Evolutionary conservation across 2,113 vertebrate genomes (phyloP), one percentile per base, ranked within the genome.

Genomic region (Nanorana parkeri): DNA sequence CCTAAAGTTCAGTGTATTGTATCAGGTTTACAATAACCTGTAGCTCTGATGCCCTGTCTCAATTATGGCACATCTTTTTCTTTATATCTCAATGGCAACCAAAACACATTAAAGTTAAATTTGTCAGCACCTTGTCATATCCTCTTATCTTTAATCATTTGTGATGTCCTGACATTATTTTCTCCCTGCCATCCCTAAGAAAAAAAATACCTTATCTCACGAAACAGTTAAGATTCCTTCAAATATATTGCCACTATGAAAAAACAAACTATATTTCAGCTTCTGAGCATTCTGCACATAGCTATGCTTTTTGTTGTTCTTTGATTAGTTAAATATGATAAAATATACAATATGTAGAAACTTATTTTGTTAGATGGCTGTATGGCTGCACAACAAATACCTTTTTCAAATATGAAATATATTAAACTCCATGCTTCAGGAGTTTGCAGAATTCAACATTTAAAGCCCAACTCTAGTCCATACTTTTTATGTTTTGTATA

Each of bases 61-160:
- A 56, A 21, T 78, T 78, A 68, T 52, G 19, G 26, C 55, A 60
- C 51, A 78, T 52, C 64, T 21, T n/a, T 67, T 21, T 68, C 51
- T 24, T 47, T 56, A 32, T 55, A 55, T 55, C 41, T 54, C 63
- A 68, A 54, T 58, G 65, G 77, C 64, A 67, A 78, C 24, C 21
- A 56, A 28, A 78, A 78, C 52, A 26, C 76, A 64, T 68, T 23
- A 63, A 51, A 77, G 74, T 63, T 64, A 77, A 11, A 68, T 66
- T 68, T 68, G 77, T 78, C 77, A 78, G 77, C 64, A 68, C 64
- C 52, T 68, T 78, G 77, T 78, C 77, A 78, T 64, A 58, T 58
- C 64, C 8, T 68, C 77, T 78, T 65, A 78, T 58, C 77, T 68
- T 78, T 54, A 68, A 21, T 78, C 77, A 78, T 78, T 55, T 78